phyloP scores from a whole-genome alignment of 2,797 vertebrate species.

The Glyptemys insculpta region DNA sequence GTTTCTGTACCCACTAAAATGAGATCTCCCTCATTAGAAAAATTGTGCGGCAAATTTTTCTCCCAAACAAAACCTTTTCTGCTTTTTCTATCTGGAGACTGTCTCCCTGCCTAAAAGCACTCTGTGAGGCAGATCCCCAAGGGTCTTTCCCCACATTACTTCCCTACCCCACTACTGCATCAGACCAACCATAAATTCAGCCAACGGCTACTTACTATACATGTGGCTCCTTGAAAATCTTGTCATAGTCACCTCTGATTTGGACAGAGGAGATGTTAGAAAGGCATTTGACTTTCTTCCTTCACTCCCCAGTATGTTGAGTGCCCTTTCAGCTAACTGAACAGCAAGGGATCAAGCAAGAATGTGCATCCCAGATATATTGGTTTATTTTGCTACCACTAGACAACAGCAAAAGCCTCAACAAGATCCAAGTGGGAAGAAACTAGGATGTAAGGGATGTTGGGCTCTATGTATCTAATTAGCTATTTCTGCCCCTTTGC shows the following conservation, averaged over 20 bases:
- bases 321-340: background rate
- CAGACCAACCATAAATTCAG: background rate
- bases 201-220: background rate
- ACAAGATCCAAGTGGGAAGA: background rate
- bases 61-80: background rate
- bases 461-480: accelerated
- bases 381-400: accelerated
- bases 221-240: background rate
- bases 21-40: background rate
- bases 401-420: background rate
- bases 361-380: accelerated
- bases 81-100: background rate
- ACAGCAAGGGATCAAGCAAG: background rate
- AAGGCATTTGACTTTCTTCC: background rate
- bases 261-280: background rate
- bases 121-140: background rate
- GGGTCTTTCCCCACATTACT: background rate
- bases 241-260: background rate
- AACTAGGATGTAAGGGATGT: background rate
- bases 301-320: accelerated
- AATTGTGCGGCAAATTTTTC: background rate
- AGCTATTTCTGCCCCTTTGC: accelerated
- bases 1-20: background rate
- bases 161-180: background rate
- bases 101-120: background rate